Base-by-base conservation (phyloP, 2,888 invertebrate species). In the Lithophane leautieri region DNA sequence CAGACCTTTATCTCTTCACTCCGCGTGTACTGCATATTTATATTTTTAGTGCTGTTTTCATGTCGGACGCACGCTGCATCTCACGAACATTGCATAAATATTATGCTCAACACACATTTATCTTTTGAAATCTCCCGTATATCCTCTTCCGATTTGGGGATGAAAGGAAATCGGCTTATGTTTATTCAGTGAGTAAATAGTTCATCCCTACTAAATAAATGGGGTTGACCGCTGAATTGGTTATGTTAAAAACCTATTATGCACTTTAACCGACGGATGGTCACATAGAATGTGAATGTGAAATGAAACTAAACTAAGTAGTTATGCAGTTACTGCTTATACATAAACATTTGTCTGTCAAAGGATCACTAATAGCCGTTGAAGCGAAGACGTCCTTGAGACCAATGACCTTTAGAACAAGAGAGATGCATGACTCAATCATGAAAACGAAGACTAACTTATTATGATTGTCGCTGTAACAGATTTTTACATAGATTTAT, bases 21-120 rank as follows among this genome's bases (percentile, higher is more conserved):
- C 40, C 58, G 69, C 71, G 66, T 71, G 60, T 44, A 52, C 60
- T 86, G 84, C 63, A 86, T 86, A 82, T 79, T 86, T 62, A 87
- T 70, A 70, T 78, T 81, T 86, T 69, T 75, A 72, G 61, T 72
- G 70, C 65, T 58, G 28, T 76, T 73, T 70, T 63, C 62, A 62
- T 56, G 70, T 63, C 65, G 16, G 28, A 73, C 74, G 60, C 68
- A 71, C 58, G 16, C 28, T 74, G 77, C 76, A 79, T 62, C 12
- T 42, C 28, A 62, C 42, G 42, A 70, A 78, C 52, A 78, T 77
- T 40, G 60, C 50, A 75, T 70, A 63, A 74, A 76, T 63, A 44
- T 73, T 74, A 76, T 56, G 54, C 54, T 71, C 63, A 61, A 74
- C 62, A 12, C 22, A n/a, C 44, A 58, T 66, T 62, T n/a, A 67